Evolutionary conservation across 2,797 vertebrate genomes (phyloP).

Genomic region (Sebastiscus albofasciatus): DNA sequence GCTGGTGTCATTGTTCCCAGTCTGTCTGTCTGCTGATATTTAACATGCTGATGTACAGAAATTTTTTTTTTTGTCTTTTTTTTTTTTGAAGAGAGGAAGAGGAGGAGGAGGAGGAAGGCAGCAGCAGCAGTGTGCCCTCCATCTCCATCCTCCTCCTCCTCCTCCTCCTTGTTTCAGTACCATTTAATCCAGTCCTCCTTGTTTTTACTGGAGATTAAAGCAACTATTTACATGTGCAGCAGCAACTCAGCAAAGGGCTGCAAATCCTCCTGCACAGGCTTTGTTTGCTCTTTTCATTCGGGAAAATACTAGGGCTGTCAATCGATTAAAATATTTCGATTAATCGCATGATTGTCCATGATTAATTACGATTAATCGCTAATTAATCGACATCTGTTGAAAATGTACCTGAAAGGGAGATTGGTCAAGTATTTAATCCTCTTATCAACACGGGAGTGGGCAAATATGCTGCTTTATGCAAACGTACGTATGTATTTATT

Average conservation of each 20-base stretch:
- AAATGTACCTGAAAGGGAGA: no score
- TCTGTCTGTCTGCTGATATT: slow-evolving; percentile 33
- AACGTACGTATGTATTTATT: no score
- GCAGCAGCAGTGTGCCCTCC: slow-evolving; percentile 46
- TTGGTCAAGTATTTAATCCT: no score
- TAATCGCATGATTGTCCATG: no score
- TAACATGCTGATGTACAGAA: slow-evolving; percentile 33
- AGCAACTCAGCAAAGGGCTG: neutral
- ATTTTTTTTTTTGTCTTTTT: slow-evolving; percentile 10
- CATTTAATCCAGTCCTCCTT: slow-evolving; percentile 29
- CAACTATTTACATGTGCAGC: neutral
- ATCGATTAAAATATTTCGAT: no score
- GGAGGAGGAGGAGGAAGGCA: slow-evolving; percentile 5
- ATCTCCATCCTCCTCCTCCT: slow-evolving; percentile 20
- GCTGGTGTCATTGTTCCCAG: slow-evolving; percentile 60
- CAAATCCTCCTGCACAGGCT: neutral
- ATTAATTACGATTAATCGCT: no score
- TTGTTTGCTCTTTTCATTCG: slow-evolving; percentile 25
- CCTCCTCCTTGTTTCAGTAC: slow-evolving; percentile 4
- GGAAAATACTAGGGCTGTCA: neutral
- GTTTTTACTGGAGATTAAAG: slow-evolving; percentile 11
- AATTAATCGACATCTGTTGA: no score
- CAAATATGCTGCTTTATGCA: no score
- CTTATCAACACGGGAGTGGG: no score
- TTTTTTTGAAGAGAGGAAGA: neutral